Evolutionary conservation across 2,888 invertebrate species (phyloP).

Genomic region (Agriotes lineatus): DNA sequence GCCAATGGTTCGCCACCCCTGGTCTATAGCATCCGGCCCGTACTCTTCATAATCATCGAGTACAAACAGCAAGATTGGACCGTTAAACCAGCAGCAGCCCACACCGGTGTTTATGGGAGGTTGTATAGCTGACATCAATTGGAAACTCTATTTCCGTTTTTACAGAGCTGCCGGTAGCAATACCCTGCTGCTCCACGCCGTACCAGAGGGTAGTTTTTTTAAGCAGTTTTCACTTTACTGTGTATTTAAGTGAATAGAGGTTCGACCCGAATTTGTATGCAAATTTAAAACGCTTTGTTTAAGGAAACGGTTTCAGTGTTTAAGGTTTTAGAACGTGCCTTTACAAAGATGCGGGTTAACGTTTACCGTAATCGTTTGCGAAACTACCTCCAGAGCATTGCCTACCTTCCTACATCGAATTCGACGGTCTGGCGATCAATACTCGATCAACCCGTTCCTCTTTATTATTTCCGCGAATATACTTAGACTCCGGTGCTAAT

Average conservation of each 20-base stretch:
- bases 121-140: conserved; percentile 40
- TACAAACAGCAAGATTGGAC: conserved; percentile 43
- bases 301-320: conserved; percentile 52
- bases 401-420: conserved; percentile 21
- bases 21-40: conserved; percentile 33
- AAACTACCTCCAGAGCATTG: conserved; percentile 40
- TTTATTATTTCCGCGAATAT: conserved; percentile 14
- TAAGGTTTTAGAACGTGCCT: conserved; percentile 45
- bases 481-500: conserved; percentile 8
- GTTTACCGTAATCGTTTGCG: conserved; percentile 49
- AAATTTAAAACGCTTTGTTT: conserved; percentile 58
- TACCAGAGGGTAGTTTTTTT: conserved; percentile 23
- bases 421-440: conserved; percentile 8
- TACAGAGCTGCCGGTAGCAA: conserved; percentile 27
- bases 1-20: too few species aligned
- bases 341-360: conserved; percentile 37
- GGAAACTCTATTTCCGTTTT: conserved; percentile 45
- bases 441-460: conserved; percentile 19
- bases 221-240: conserved; percentile 52
- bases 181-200: neutral
- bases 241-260: conserved; percentile 45
- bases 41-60: conserved; percentile 37
- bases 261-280: conserved; percentile 55
- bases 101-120: conserved; percentile 34
- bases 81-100: conserved; percentile 24